Base-by-base conservation (phyloP, 2,113 vertebrate genomes). In the Myiagra hebetior region DNA sequence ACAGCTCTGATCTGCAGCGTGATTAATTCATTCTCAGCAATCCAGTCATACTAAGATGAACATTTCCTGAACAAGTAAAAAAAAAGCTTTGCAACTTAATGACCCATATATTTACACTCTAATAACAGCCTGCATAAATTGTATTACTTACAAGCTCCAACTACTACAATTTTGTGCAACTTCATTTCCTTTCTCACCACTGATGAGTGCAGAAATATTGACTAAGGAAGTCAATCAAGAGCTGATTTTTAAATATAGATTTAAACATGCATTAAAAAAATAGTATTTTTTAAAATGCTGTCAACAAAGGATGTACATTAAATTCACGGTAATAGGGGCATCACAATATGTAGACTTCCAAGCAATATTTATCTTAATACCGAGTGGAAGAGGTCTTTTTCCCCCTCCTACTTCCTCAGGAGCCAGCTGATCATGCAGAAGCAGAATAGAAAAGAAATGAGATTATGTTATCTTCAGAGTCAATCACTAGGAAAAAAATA, bases 231-330 rank as follows among this genome's bases (percentile, higher is more conserved):
- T 33, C 21, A 86, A 33, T 53, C 31, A 83, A 79, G 13, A 65
- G 6, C 3, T 76, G 44, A 33, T 63, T 72, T 88, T 63, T 62
- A 57, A 63, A 35, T 62, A 70, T 41, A n/a, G 3, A 55, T 31
- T 80, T 76, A 59, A 46, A 31, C 39, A 47, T 26, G 2, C 5
- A 91, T 37, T n/a, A 53, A 78, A 72, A 63, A 68, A 56, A 9
- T 5, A 37, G 0, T 17, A 16, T 41, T 39, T 67, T 59, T 8
- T 2, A 2, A 93, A 49, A 50, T 33, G 3, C 1, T 44, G 4
- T 35, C 46, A 69, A 50, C 46, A 55, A 62, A 57, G 4, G 33
- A 42, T 13, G 11, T 35, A 15, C 28, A 13, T 39, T 57, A 33
- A 41, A 27, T 37, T 91, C 3, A 17, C 37, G 22, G 26, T 27